Percentiles rank a stretch among this genome's conserved stretches.
phyloP scores from a whole-genome alignment of 23 tunicate species.

The Ascidia mentula region DNA sequence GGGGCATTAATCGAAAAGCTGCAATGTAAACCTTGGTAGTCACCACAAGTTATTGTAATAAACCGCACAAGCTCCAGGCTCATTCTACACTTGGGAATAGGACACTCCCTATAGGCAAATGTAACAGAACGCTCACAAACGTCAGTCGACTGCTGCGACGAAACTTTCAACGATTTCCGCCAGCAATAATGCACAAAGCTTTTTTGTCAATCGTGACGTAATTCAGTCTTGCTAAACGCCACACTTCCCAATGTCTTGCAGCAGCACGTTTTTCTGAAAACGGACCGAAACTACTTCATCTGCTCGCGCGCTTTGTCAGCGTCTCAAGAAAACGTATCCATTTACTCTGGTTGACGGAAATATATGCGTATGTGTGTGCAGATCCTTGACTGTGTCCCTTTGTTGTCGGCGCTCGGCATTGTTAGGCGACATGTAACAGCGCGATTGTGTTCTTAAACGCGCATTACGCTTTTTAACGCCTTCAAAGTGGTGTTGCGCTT shows the following conservation, averaged over 20 bases:
- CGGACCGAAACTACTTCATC: background rate
- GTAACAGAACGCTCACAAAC: too few relatives aligned
- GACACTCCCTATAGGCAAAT: too few relatives aligned
- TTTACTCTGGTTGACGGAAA: background rate
- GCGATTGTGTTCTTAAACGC: background rate
- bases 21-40: too few relatives aligned
- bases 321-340: background rate
- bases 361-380: background rate
- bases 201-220: background rate
- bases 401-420: background rate
- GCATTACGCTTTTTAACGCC: background rate
- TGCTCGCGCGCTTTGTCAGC: background rate
- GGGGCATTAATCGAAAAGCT: too few relatives aligned
- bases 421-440: background rate
- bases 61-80: too few relatives aligned
- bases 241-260: background rate
- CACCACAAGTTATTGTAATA: too few relatives aligned
- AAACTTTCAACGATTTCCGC: too few relatives aligned
- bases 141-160: too few relatives aligned
- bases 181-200: too few relatives aligned
- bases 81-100: too few relatives aligned
- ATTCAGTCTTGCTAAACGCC: background rate
- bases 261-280: background rate
- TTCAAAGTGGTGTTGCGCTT: background rate
- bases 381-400: background rate